These are phyloP conservation scores for Drosophila neoperkinsi DNA, from an alignment of 2,888 invertebrate species.

Conservation along the genomic window DNA sequence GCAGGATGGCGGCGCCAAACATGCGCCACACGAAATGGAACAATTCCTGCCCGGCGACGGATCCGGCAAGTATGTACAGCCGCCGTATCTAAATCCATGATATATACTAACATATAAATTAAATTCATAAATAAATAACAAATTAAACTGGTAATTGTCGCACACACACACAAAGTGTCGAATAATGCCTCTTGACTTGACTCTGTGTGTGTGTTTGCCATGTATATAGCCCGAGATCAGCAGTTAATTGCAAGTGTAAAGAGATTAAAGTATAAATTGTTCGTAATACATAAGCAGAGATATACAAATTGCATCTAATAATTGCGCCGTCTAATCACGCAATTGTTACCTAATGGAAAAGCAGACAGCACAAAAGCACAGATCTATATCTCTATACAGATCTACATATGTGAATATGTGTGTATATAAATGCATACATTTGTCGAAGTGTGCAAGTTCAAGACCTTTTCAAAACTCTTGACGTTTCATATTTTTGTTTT, in stretches of 20 bases:
- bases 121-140: conserved; percentile 29
- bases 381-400: neutral
- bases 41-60: conserved; percentile 91
- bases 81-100: conserved; percentile 1
- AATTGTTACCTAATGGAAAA: neutral
- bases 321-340: neutral
- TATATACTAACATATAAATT: conserved; percentile 22
- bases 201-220: conserved; percentile 11
- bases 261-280: neutral
- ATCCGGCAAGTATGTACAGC: conserved; percentile 78
- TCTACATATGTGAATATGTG: neutral
- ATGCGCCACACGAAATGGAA: conserved; percentile 90
- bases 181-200: conserved; percentile 29
- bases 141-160: conserved; percentile 55
- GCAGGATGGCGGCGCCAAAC: conserved; percentile 83
- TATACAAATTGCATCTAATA: neutral
- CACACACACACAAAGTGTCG: conserved; percentile 29
- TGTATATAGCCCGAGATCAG: conserved; percentile 3
- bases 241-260: conserved; percentile 6
- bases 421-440: neutral
- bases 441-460: neutral
- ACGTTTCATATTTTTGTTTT: conserved; percentile 18
- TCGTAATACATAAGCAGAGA: neutral
- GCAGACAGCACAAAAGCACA: neutral
- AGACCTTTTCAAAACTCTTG: neutral